phyloP scores from a whole-genome alignment of 2,113 vertebrate genomes.

The Anas platyrhynchos region DNA sequence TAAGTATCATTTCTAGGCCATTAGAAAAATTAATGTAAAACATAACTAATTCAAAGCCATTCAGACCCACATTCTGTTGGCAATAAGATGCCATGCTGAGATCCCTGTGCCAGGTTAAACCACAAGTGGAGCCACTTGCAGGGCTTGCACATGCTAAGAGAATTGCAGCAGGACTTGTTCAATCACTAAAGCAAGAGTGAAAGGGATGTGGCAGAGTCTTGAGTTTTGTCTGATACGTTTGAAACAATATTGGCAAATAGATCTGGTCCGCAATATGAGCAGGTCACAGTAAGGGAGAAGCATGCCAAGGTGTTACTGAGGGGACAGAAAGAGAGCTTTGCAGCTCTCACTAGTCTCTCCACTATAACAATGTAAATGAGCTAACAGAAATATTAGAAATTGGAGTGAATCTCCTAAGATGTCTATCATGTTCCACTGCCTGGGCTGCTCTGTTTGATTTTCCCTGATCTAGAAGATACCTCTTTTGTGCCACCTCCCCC shows the following conservation, averaged over 20 bases:
- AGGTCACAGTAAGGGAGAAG: background rate
- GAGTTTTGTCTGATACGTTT: background rate
- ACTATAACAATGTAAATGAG: background rate
- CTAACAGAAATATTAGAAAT: background rate
- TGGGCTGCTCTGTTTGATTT: background rate
- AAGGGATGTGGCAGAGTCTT: background rate
- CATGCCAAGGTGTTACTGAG: rapidly evolving
- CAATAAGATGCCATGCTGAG: background rate
- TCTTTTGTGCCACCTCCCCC: background rate
- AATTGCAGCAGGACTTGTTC: background rate
- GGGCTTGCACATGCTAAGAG: rapidly evolving
- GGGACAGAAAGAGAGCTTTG: background rate
- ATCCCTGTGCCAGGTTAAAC: background rate
- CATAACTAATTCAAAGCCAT: background rate
- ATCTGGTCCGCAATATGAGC: background rate
- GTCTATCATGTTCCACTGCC: background rate
- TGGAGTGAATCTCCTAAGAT: background rate
- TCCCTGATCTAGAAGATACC: background rate
- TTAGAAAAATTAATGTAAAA: slow-evolving; percentile 12
- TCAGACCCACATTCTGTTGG: background rate
- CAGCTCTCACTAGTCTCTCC: background rate
- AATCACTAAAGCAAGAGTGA: background rate
- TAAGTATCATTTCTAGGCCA: slow-evolving; percentile 1
- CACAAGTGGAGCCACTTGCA: background rate
- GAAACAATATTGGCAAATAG: background rate